Percentiles rank a stretch among this genome's conserved stretches.
Evolutionary conservation across 2,113 vertebrate species (phyloP).

Genomic region (Spea bombifrons): DNA sequence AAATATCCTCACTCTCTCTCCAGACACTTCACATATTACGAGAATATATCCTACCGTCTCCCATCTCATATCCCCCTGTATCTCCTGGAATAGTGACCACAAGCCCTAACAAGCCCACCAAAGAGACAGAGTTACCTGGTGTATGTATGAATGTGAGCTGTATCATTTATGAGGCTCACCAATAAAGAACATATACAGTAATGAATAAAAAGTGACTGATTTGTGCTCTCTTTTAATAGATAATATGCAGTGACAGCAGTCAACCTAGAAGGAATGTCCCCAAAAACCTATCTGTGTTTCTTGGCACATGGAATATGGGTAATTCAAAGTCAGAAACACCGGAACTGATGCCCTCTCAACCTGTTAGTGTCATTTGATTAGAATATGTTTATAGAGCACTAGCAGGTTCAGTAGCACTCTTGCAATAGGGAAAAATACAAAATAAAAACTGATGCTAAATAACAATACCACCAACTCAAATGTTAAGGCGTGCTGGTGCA

Average conservation of each 20-base stretch:
- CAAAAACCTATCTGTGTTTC: constrained; percentile 70
- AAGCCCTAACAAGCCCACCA: background rate
- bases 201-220: background rate
- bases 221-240: background rate
- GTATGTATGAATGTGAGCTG: background rate
- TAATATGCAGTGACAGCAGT: background rate
- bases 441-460: background rate
- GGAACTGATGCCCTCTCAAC: background rate
- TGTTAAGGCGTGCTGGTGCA: too few relatives aligned
- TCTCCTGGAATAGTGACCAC: background rate
- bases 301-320: constrained; percentile 90
- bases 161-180: background rate
- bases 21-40: background rate
- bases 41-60: background rate
- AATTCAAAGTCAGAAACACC: constrained; percentile 36
- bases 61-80: background rate
- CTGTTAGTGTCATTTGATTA: too few relatives aligned
- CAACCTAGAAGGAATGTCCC: background rate
- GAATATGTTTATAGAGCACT: too few relatives aligned
- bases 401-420: too few relatives aligned
- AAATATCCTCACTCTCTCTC: background rate
- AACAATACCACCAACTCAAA: background rate
- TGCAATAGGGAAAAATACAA: background rate
- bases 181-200: background rate
- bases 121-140: background rate